phyloP scores from a whole-genome alignment of 2,797 vertebrate species.

The Eleutherodactylus coqui region DNA sequence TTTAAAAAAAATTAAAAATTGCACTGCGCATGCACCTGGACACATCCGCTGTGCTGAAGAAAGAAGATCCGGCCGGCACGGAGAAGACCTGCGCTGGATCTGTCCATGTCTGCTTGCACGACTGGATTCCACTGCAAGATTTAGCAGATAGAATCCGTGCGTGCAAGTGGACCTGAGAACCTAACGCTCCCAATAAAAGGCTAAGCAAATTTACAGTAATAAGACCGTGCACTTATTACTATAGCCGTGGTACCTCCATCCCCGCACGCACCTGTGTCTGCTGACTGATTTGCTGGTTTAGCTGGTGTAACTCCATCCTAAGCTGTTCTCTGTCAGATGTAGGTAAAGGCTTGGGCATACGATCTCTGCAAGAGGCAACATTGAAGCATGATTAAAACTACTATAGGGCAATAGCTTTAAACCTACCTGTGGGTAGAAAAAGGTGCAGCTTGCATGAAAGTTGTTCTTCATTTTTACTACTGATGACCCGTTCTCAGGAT shows the following conservation, averaged over 20 bases:
- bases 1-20: too few relatives aligned
- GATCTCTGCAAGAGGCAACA: constrained; percentile 70
- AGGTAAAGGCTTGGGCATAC: constrained; percentile 78
- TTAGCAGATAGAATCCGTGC: too few relatives aligned
- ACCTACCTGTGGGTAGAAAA: neutral
- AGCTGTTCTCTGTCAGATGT: constrained; percentile 92
- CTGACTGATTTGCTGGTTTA: constrained; percentile 96
- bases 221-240: neutral
- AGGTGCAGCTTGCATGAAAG: neutral
- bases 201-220: neutral
- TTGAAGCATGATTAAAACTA: neutral
- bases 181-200: too few relatives aligned
- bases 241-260: constrained; percentile 81
- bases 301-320: constrained; percentile 94
- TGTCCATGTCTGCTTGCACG: too few relatives aligned
- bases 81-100: too few relatives aligned
- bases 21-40: too few relatives aligned
- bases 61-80: too few relatives aligned
- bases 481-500: too few relatives aligned
- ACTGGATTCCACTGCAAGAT: too few relatives aligned
- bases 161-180: too few relatives aligned
- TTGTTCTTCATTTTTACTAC: too few relatives aligned
- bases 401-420: neutral
- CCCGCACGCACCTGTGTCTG: constrained; percentile 92
- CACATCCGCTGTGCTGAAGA: too few relatives aligned